A percentile compares a stretch with the other conserved stretches of the same genome.
Evolutionary conservation across 2,113 vertebrate species (phyloP).

Genomic region (Microcebus griseorufus): DNA sequence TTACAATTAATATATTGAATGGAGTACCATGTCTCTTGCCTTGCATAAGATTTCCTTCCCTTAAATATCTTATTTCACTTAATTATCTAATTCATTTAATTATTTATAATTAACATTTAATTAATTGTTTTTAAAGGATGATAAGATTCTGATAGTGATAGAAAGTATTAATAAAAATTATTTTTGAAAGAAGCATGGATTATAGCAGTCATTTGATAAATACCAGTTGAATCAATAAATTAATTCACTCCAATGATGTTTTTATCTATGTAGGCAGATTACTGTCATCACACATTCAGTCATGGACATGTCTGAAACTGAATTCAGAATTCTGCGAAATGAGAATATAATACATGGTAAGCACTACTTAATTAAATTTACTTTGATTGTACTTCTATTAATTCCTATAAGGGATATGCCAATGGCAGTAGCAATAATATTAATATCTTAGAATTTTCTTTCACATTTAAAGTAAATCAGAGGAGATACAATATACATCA

Average conservation of each 20-base stretch:
- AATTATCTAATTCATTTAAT: not conserved
- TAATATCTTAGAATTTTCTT: constrained; percentile 27
- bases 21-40: not conserved
- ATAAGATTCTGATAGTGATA: not conserved
- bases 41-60: not conserved
- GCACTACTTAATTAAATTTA: not conserved
- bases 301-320: not conserved
- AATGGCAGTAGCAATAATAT: not conserved
- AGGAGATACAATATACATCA: not conserved
- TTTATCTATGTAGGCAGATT: not conserved
- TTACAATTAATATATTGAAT: not conserved
- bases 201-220: not conserved
- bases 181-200: not conserved
- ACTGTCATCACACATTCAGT: not conserved
- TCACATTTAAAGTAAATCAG: constrained; percentile 37
- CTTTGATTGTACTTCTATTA: constrained; percentile 18
- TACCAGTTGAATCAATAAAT: not conserved
- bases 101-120: not conserved
- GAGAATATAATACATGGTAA: not conserved
- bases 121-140: constrained; percentile 13
- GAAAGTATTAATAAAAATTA: not conserved
- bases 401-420: not conserved
- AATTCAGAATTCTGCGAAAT: not conserved
- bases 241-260: not conserved
- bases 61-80: not conserved